Percentiles rank a stretch among this genome's conserved stretches.
Evolutionary conservation across 2,113 vertebrate genomes (phyloP).

Genomic region (Catharus fuscescens): DNA sequence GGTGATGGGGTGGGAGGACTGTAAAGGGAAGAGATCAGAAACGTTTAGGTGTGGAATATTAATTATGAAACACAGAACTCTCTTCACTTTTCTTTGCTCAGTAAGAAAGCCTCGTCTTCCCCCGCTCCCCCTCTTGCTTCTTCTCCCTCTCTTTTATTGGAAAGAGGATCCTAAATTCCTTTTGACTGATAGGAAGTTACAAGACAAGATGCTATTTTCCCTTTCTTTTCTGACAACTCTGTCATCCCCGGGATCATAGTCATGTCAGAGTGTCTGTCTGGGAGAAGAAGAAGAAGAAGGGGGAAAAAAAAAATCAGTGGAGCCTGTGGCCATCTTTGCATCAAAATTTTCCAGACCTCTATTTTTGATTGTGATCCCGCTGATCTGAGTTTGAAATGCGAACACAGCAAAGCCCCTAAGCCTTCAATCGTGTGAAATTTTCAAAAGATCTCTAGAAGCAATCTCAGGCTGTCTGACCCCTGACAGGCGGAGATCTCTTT

Average conservation of each 20-base stretch:
- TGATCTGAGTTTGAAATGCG: conserved; percentile 96
- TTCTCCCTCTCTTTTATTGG: conserved; percentile 24
- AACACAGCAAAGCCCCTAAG: conserved; percentile 91
- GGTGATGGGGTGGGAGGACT: neutral
- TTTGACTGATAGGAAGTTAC: conserved; percentile 75
- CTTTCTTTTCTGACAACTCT: conserved; percentile 80
- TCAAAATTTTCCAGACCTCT: conserved; percentile 84
- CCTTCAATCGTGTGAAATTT: conserved; percentile 98
- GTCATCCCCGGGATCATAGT: conserved; percentile 84
- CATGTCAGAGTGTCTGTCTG: conserved; percentile 79
- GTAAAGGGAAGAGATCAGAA: neutral
- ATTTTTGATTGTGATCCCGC: conserved; percentile 87
- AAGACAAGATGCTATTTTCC: conserved; percentile 80
- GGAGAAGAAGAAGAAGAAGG: conserved; percentile 50
- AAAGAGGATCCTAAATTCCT: conserved; percentile 74
- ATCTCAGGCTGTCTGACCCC: conserved; percentile 95
- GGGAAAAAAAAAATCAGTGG: neutral
- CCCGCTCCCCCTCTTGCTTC: neutral
- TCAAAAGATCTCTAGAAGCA: conserved; percentile 97
- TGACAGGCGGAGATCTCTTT: conserved; percentile 92
- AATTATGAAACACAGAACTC: conserved; percentile 67
- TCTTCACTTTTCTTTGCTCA: conserved; percentile 14
- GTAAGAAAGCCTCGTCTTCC: conserved; percentile 28
- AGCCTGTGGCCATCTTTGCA: conserved; percentile 83
- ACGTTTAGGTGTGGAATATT: conserved; percentile 52